phyloP scores from a whole-genome alignment of 2,113 vertebrate genomes.

The Microcebus tavaratra region DNA sequence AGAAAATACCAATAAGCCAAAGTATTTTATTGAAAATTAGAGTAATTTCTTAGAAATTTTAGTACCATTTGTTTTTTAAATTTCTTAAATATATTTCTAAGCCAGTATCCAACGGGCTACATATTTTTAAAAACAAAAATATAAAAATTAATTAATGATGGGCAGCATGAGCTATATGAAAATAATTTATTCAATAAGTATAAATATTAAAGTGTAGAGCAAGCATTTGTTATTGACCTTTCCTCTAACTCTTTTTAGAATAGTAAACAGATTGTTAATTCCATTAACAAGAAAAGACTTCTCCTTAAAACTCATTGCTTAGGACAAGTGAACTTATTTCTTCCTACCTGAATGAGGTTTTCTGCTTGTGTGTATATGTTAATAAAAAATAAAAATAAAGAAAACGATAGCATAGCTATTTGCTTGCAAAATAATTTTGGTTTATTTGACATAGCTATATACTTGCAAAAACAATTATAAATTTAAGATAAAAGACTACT shows the following conservation, averaged over 20 bases:
- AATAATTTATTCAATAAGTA: slow-evolving; percentile 69
- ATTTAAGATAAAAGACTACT: slow-evolving; percentile 49
- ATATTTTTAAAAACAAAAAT: not conserved
- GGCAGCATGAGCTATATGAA: slow-evolving; percentile 59
- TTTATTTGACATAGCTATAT: slow-evolving; percentile 59
- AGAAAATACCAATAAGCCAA: slow-evolving; percentile 72
- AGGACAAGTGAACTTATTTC: slow-evolving; percentile 52
- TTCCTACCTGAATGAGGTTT: slow-evolving; percentile 40
- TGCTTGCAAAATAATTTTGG: not conserved
- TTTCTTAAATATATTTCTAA: slow-evolving; percentile 82
- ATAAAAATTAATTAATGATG: slow-evolving; percentile 76
- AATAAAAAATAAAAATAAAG: not conserved
- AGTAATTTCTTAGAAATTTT: slow-evolving; percentile 82
- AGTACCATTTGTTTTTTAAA: slow-evolving; percentile 76
- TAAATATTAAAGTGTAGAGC: slow-evolving; percentile 77
- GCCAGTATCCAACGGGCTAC: slow-evolving; percentile 50
- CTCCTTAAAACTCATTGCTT: slow-evolving; percentile 68
- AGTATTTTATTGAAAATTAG: slow-evolving; percentile 53
- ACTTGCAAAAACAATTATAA: slow-evolving; percentile 18
- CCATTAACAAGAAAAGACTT: slow-evolving; percentile 13
- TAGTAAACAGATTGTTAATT: slow-evolving; percentile 25
- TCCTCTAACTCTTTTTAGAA: slow-evolving; percentile 58
- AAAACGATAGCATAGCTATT: slow-evolving; percentile 52
- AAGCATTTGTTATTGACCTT: slow-evolving; percentile 64
- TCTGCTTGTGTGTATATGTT: not conserved